phyloP scores from a whole-genome alignment of 2,888 invertebrate genomes.

The Liodrosophila aerea region DNA sequence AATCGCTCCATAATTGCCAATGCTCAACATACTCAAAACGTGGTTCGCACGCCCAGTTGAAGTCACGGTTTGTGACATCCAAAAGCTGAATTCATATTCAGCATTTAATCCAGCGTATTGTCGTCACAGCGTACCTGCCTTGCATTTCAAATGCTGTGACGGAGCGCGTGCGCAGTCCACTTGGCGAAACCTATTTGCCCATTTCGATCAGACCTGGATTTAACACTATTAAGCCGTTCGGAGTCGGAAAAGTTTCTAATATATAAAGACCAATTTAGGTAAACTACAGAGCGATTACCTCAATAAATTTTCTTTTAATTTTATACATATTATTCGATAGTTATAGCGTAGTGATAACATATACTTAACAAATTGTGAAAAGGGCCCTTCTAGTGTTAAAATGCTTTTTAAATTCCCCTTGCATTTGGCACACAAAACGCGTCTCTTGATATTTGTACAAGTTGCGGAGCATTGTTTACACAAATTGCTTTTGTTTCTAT shows the following conservation, averaged over 20 bases:
- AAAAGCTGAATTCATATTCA: not conserved
- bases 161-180: conserved; percentile 59
- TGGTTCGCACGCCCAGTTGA: conserved; percentile 68
- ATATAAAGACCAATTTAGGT: too few relatives aligned
- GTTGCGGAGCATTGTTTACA: conserved; percentile 19
- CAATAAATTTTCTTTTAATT: not conserved
- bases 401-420: conserved; percentile 13
- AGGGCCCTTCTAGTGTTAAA: conserved; percentile 44
- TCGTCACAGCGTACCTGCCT: conserved; percentile 25
- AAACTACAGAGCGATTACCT: too few relatives aligned
- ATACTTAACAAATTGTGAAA: not conserved
- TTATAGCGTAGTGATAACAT: too few relatives aligned
- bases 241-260: too few relatives aligned
- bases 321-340: not conserved
- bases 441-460: conserved; percentile 17
- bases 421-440: conserved; percentile 51
- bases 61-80: too few relatives aligned
- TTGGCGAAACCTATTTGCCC: conserved; percentile 43
- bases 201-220: conserved; percentile 16
- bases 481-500: conserved; percentile 34
- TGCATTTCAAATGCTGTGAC: conserved; percentile 51
- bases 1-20: conserved; percentile 38
- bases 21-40: conserved; percentile 35
- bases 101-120: conserved; percentile 23
- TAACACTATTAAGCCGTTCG: conserved; percentile 38